A percentile compares a stretch with the other conserved stretches of the same genome.
phyloP scores from a whole-genome alignment of 2,113 vertebrate genomes.

The Numida meleagris region DNA sequence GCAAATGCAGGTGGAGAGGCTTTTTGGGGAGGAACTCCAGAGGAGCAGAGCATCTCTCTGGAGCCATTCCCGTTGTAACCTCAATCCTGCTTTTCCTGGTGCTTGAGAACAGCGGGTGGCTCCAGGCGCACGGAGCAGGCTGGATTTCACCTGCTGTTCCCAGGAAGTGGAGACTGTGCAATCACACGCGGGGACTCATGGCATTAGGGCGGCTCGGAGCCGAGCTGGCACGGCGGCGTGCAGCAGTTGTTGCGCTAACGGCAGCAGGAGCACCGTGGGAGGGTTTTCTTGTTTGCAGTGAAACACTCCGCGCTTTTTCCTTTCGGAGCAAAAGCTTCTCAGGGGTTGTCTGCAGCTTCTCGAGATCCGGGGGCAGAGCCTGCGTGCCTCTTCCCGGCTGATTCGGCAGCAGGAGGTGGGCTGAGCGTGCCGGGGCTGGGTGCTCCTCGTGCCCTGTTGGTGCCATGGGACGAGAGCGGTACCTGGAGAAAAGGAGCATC shows the following conservation, averaged over 20 bases:
- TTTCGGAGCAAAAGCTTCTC: neutral
- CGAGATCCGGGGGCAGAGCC: rapidly evolving
- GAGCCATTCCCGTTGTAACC: neutral
- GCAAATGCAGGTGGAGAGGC: neutral
- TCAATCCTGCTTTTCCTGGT: too few relatives aligned
- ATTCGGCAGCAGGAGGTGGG: neutral
- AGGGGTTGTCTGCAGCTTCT: neutral
- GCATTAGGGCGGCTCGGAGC: neutral
- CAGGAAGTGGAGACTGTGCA: neutral
- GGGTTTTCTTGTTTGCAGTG: constrained; percentile 70
- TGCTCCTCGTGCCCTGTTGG: neutral
- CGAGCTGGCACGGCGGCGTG: neutral
- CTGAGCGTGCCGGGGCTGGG: too few relatives aligned
- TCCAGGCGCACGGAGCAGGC: neutral
- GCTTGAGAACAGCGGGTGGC: neutral
- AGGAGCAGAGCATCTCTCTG: neutral
- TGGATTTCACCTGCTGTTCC: neutral
- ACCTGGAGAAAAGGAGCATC: neutral
- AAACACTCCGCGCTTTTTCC: constrained; percentile 71
- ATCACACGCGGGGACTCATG: neutral
- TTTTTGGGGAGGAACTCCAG: neutral
- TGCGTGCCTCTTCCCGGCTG: neutral
- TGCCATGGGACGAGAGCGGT: too few relatives aligned
- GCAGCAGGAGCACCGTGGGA: constrained; percentile 71
- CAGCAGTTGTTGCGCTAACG: constrained; percentile 22